phyloP scores from a whole-genome alignment of 2,888 invertebrate genomes.

The Caenorhabditis japonica region DNA sequence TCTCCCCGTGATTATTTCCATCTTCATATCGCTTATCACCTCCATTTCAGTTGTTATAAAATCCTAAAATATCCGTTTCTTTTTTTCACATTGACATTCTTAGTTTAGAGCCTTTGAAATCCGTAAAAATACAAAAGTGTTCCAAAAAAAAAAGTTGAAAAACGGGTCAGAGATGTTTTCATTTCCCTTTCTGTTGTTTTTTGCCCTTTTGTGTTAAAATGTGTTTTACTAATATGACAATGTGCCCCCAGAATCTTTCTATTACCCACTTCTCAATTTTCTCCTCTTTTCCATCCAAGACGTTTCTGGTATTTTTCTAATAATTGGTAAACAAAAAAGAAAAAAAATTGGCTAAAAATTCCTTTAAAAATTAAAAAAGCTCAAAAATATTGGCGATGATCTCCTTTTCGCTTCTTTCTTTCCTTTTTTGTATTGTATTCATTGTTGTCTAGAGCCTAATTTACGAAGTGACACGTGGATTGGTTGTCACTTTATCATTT shows the following conservation, averaged over 20 bases:
- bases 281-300: not conserved
- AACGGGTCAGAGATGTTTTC: not conserved
- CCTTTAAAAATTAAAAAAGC: too few relatives aligned
- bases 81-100: constrained; percentile 39
- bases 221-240: constrained; percentile 41
- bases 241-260: constrained; percentile 19
- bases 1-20: not conserved
- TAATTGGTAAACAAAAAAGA: constrained; percentile 6
- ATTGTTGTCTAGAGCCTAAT: constrained; percentile 33
- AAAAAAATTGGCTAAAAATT: constrained; percentile 20
- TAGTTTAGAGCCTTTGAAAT: constrained; percentile 21
- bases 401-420: constrained; percentile 30
- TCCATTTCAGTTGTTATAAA: constrained; percentile 27
- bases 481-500: constrained; percentile 12
- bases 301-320: not conserved
- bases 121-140: constrained; percentile 18
- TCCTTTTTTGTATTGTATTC: constrained; percentile 6
- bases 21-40: constrained; percentile 17
- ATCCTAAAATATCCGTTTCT: too few relatives aligned
- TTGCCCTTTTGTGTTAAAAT: constrained; percentile 9
- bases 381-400: too few relatives aligned
- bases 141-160: constrained; percentile 11
- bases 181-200: constrained; percentile 12
- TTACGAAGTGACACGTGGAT: constrained; percentile 8
- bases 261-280: constrained; percentile 24